Conservation (phyloP, 2,113 vertebrate species). For the Heterochromis multidens region DNA sequence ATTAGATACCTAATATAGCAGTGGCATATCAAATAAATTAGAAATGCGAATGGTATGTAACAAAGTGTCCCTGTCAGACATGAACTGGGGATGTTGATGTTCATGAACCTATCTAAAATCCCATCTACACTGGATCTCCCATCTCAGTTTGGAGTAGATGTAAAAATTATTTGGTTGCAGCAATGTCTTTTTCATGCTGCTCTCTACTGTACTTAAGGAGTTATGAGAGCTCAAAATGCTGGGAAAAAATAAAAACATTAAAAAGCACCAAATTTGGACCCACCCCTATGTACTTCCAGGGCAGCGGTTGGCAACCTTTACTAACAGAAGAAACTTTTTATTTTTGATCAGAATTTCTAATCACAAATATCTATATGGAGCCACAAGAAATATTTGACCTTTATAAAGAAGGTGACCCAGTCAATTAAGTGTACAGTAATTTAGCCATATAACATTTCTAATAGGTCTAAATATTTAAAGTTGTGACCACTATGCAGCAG, state of each 20-base stretch:
- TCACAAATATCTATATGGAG: background rate
- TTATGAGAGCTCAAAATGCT: background rate
- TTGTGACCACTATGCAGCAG: background rate
- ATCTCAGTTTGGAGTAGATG: background rate
- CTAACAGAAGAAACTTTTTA: background rate
- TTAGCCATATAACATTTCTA: background rate
- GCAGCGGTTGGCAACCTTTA: background rate
- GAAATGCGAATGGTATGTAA: background rate
- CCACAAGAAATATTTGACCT: background rate
- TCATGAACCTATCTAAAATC: background rate
- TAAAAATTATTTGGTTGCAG: background rate
- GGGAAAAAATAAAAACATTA: background rate
- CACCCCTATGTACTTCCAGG: background rate
- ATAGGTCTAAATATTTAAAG: background rate
- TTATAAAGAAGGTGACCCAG: background rate
- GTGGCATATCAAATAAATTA: background rate
- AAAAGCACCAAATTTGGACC: background rate
- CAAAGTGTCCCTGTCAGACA: background rate
- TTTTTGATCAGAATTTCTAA: background rate
- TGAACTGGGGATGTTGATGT: no score
- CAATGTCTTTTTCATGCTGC: background rate
- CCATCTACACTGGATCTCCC: background rate
- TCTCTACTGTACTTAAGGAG: background rate
- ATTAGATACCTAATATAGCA: background rate
- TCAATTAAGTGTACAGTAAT: background rate